Evolutionary conservation across 2,888 invertebrate species (phyloP).

Genomic region (Campopleginae sp.): DNA sequence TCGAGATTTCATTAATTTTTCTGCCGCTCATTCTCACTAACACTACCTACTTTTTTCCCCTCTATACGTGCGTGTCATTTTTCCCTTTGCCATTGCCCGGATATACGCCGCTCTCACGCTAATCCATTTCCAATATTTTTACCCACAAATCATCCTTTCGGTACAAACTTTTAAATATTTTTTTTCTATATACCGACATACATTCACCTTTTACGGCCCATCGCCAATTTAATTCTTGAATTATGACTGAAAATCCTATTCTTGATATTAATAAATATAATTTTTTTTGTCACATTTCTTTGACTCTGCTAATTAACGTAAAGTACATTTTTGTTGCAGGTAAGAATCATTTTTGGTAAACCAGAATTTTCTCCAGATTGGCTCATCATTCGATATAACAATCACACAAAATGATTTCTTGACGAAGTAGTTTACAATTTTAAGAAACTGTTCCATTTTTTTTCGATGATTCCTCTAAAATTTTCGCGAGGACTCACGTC

Average conservation of each 20-base stretch:
- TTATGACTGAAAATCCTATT: neutral
- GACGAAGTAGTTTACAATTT: neutral
- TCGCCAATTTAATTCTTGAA: too few relatives aligned
- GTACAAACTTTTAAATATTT: neutral
- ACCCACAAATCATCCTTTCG: constrained; percentile 8
- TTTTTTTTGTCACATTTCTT: neutral
- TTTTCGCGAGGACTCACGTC: too few relatives aligned
- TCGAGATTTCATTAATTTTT: constrained; percentile 59
- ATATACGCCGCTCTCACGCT: constrained; percentile 39
- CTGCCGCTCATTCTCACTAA: constrained; percentile 31
- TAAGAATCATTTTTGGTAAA: neutral
- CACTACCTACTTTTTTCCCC: neutral
- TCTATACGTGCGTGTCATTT: constrained; percentile 15
- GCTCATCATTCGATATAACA: neutral
- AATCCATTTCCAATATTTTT: constrained; percentile 53
- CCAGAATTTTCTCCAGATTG: neutral
- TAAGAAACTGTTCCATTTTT: neutral
- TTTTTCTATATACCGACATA: neutral
- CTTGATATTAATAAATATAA: neutral
- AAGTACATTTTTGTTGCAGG: constrained; percentile 21
- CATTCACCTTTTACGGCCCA: too few relatives aligned
- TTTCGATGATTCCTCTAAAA: too few relatives aligned
- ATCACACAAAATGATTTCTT: neutral
- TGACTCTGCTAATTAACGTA: too few relatives aligned
- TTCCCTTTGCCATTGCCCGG: constrained; percentile 28